Conservation (phyloP, 2,888 invertebrate genomes). For the Dioctria linearis region DNA sequence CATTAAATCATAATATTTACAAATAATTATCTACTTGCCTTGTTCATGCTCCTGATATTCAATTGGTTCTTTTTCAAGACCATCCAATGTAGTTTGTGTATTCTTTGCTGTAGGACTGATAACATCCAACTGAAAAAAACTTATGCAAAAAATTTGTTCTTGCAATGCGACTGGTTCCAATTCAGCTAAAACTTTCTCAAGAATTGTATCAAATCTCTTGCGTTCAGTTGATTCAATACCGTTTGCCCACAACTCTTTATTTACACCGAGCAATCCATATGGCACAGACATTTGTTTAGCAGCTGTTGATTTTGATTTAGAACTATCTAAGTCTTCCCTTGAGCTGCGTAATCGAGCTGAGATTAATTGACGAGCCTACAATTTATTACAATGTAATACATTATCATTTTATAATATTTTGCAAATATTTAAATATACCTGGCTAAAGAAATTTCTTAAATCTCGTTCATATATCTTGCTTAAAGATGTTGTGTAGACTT, state of each 20-base stretch:
- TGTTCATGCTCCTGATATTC: conserved; percentile 15
- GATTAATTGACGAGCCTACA: conserved; percentile 68
- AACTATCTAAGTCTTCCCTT: conserved; percentile 70
- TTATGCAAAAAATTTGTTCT: conserved; percentile 95
- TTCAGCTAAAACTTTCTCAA: conserved; percentile 89
- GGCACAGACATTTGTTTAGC: conserved; percentile 65
- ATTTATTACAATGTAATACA: not conserved
- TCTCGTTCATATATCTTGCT: conserved; percentile 92
- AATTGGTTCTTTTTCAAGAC: conserved; percentile 62
- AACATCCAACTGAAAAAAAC: conserved; percentile 89
- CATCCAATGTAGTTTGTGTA: conserved; percentile 75
- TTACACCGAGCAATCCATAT: conserved; percentile 74
- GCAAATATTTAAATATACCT: conserved; percentile 66
- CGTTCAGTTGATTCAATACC: conserved; percentile 76
- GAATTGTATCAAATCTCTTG: conserved; percentile 77
- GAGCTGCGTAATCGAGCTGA: conserved; percentile 68
- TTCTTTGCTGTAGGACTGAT: conserved; percentile 74
- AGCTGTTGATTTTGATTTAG: conserved; percentile 69
- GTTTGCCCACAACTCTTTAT: conserved; percentile 77
- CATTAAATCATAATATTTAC: too few species aligned
- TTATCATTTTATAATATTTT: too few species aligned
- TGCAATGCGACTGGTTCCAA: conserved; percentile 92
- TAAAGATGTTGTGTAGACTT: conserved; percentile 87
- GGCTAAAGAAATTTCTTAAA: conserved; percentile 83
- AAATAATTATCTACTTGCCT: not conserved